Evolutionary conservation across 2,113 vertebrate species (phyloP).

Genomic region (Daphoenositta chrysoptera): DNA sequence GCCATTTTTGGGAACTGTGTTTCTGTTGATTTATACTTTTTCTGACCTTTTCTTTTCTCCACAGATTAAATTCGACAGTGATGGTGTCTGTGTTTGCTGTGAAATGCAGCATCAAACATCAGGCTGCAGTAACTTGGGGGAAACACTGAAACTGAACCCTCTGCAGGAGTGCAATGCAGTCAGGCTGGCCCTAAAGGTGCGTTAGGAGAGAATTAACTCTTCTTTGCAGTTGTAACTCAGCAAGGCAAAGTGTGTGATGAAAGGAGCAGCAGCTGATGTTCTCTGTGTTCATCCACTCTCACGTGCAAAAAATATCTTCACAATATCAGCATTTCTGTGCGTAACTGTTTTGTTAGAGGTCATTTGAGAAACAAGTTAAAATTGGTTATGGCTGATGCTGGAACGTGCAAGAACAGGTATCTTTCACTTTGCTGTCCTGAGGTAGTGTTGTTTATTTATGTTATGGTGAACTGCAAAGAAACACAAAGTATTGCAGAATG

Average conservation of each 20-base stretch:
- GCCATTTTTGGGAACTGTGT: not conserved
- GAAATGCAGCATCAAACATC: slow-evolving; percentile 89
- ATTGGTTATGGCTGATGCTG: not conserved
- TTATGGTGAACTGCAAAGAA: not conserved
- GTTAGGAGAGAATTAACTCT: not conserved
- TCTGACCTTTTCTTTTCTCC: slow-evolving; percentile 7
- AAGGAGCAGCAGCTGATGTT: not conserved
- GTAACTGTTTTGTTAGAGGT: not conserved
- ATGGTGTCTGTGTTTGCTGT: slow-evolving; percentile 97
- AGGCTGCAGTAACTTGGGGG: slow-evolving; percentile 93
- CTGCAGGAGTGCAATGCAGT: slow-evolving; percentile 90
- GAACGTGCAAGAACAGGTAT: not conserved
- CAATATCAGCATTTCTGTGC: not conserved
- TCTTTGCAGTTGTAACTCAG: not conserved
- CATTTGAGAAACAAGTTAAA: not conserved
- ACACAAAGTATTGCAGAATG: not conserved
- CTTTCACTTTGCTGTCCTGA: not conserved
- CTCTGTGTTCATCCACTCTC: not conserved
- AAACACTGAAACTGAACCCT: slow-evolving; percentile 93
- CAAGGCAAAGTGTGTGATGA: not conserved
- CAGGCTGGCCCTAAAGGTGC: slow-evolving; percentile 90
- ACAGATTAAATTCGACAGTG: slow-evolving; percentile 90
- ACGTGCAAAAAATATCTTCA: not conserved
- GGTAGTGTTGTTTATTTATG: not conserved
- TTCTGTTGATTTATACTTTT: not conserved